Evolutionary conservation across 2,888 invertebrate genomes (phyloP), one percentile per base, ranked within the genome.

Genomic region (Alloplasta piceator): DNA sequence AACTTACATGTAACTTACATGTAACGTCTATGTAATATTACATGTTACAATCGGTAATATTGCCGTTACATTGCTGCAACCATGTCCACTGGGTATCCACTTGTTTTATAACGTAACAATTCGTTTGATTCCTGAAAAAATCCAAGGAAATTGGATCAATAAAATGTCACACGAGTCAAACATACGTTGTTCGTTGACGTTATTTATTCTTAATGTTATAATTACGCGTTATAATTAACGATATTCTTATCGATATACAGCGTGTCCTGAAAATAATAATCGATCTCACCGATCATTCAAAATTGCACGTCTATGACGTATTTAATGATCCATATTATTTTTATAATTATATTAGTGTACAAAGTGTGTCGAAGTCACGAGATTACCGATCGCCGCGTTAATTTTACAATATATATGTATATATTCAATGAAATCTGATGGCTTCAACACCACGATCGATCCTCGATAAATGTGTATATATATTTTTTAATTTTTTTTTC

Each of bases 151-250:
- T n/a, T 10, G 1, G 50, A 66, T 4, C 26, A 43, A 9, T 4
- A 39, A 16, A 38, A 58, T 60, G 16, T 16, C 39, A 60, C 39
- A 38, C 26, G 41, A 16, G 16, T n/a, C n/a, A n/a, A n/a, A n/a
- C n/a, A n/a, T n/a, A n/a, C n/a, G 38, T 41, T 61, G 12, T 52
- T 76, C 68, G 56, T 73, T 64, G 66, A 77, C 70, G 68, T 76
- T 6, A 48, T 80, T 82, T 80, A 80, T 80, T 76, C 41, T 68
- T 60, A 70, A 76, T 66, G 46, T 80, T 80, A 82, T 73, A 72
- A 68, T 79, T 67, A 80, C n/a, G 77, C 56, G 64, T 73, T 41
- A 77, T 76, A 82, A 56, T 76, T 52, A 73, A 66, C 63, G 75
- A 79, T 78, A 41, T 50, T 56, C 68, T 75, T 73, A 61, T 68